phyloP scores from a whole-genome alignment of 2,797 vertebrate genomes.

The Microcaecilia unicolor region DNA sequence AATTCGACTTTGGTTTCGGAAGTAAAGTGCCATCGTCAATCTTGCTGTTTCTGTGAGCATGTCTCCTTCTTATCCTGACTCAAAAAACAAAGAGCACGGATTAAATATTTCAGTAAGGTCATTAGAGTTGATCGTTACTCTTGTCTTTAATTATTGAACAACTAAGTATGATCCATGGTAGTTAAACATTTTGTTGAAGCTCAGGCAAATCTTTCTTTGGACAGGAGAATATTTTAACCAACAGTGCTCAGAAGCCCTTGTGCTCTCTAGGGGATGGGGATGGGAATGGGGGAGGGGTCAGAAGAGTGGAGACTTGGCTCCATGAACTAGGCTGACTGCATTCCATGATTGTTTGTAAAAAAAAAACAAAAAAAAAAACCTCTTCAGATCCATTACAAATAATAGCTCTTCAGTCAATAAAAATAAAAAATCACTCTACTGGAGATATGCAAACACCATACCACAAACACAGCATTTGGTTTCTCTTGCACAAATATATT shows the following conservation, averaged over 20 bases:
- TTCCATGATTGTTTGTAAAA: background rate
- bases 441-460: background rate
- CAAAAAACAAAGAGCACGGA: background rate
- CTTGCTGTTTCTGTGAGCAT: background rate
- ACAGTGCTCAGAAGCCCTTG: background rate
- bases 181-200: slow-evolving; percentile 13
- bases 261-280: too few relatives aligned
- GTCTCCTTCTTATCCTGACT: background rate
- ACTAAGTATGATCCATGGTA: background rate
- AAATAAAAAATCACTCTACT: background rate
- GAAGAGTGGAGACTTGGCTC: background rate
- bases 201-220: background rate
- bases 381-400: background rate
- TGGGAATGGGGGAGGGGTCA: background rate
- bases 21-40: too few relatives aligned
- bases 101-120: slow-evolving; percentile 13
- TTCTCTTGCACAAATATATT: too few relatives aligned
- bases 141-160: slow-evolving; percentile 6
- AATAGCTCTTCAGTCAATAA: slow-evolving; percentile 1
- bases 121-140: slow-evolving; percentile 10
- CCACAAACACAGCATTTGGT: too few relatives aligned
- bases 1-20: too few relatives aligned
- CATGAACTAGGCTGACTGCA: background rate
- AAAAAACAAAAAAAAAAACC: too few relatives aligned
- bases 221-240: too few relatives aligned